phyloP scores from a whole-genome alignment of 2,797 vertebrate species.

The Glossophaga mutica region DNA sequence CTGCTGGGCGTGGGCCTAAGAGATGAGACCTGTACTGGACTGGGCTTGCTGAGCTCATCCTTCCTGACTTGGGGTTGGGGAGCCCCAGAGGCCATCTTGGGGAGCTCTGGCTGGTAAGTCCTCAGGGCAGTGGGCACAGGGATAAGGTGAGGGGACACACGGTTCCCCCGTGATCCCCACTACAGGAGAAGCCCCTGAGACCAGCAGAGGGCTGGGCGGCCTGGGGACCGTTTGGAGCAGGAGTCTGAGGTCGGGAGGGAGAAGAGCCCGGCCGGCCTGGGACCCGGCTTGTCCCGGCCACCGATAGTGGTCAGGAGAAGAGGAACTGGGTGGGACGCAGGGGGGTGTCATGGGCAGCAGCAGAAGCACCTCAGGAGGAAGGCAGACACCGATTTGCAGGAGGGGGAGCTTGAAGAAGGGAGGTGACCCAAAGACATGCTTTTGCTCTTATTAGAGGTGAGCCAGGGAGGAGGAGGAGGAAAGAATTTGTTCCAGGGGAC shows the following conservation, averaged over 20 bases:
- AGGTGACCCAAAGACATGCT: background rate
- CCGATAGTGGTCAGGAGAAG: background rate
- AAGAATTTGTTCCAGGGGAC: background rate
- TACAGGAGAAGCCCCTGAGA: accelerated
- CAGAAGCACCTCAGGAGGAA: background rate
- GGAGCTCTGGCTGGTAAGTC: background rate
- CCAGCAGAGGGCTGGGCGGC: no score
- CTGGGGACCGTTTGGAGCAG: no score
- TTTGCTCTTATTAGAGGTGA: background rate
- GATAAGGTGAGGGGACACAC: background rate
- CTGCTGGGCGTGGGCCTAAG: background rate
- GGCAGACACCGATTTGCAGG: background rate
- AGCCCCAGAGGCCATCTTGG: background rate
- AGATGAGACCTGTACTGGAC: background rate
- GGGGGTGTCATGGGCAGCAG: background rate
- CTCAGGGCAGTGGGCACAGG: background rate
- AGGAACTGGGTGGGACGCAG: accelerated
- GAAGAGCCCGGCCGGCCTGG: background rate
- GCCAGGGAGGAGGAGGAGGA: background rate
- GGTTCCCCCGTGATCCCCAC: background rate
- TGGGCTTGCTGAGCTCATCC: background rate
- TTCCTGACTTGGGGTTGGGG: background rate
- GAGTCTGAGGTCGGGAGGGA: no score
- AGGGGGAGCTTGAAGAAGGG: background rate
- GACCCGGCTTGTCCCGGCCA: background rate